Evolutionary conservation across 2,113 vertebrate species (phyloP), one percentile per base, ranked within the genome.

Genomic region (Bettongia penicillata): DNA sequence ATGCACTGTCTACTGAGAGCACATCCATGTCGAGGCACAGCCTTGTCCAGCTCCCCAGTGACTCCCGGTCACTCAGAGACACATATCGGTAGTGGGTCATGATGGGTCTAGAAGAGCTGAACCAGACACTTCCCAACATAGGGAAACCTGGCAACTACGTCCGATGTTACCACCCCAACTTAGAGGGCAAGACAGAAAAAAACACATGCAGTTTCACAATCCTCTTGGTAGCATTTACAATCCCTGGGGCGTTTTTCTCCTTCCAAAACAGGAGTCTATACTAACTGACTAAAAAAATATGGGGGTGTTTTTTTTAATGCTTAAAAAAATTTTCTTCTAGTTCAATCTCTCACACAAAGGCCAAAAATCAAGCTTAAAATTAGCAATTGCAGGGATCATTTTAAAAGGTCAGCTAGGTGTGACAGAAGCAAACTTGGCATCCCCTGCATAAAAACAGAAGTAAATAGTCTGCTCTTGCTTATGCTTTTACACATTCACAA

Each of bases 141-240:
- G 6, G 1, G n/a, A 91, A 53, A 3, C 84, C 3, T 49, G 3
- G 37, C 0, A 0, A 57, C 12, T 0, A 3, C 51, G 37, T 0
- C 0, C 5, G 0, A 77, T 0, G 0, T 3, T 0, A 12, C 37
- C 49, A 68, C 26, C 10, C 43, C 0, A 0, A 92, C 89, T 51
- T 0, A 0, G 7, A 11, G 43, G 94, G 52, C 92, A 48, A 0
- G 0, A 0, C 12, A 84, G 68, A 77, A 84, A 84, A 23, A 84
- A 22, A 84, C n/a, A 84, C n/a, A 84, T 6, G 19, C n/a, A 84
- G n/a, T 22, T 43, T 16, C 68, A 93, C 84, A 4, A 14, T 68
- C 51, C 3, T 37, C 4, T 8, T 26, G 49, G 31, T 43, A 26
- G 90, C 3, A 10, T 51, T 50, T 2, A 8, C 16, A 10, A 8